phyloP scores from a whole-genome alignment of 2,888 invertebrate genomes.

The Drosophila differens region DNA sequence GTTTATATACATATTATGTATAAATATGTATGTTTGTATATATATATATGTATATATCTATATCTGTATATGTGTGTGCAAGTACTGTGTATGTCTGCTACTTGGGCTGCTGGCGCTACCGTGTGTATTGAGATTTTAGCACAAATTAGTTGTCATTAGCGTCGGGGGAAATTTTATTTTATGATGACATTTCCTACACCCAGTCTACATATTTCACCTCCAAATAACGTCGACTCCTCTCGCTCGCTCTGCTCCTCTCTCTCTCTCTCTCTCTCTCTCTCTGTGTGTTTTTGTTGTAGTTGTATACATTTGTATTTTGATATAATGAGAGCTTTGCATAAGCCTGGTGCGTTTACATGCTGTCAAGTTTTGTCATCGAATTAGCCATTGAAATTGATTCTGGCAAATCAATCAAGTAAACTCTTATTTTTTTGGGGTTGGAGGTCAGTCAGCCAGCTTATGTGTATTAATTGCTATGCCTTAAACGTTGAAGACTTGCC shows the following conservation, averaged over 20 bases:
- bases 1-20: constrained; percentile 45
- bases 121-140: constrained; percentile 73
- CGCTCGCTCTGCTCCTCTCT: not conserved
- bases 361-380: constrained; percentile 43
- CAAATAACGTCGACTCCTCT: constrained; percentile 36
- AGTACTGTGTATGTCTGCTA: constrained; percentile 7
- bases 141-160: constrained; percentile 80
- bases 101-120: constrained; percentile 27
- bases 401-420: constrained; percentile 42
- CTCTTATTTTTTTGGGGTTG: not conserved
- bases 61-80: constrained; percentile 10
- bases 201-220: constrained; percentile 53
- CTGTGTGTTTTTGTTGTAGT: not conserved
- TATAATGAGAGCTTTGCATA: constrained; percentile 45
- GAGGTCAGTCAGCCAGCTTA: not conserved
- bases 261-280: not conserved
- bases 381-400: constrained; percentile 30
- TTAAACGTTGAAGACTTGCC: not conserved
- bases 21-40: constrained; percentile 3
- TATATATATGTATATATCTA: not conserved
- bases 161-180: constrained; percentile 81
- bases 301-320: constrained; percentile 9
- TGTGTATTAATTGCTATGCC: not conserved
- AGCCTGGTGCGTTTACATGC: constrained; percentile 35
- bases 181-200: constrained; percentile 64